Base-by-base conservation (phyloP, 2,888 invertebrate genomes). In the Drosophila meridiana region DNA sequence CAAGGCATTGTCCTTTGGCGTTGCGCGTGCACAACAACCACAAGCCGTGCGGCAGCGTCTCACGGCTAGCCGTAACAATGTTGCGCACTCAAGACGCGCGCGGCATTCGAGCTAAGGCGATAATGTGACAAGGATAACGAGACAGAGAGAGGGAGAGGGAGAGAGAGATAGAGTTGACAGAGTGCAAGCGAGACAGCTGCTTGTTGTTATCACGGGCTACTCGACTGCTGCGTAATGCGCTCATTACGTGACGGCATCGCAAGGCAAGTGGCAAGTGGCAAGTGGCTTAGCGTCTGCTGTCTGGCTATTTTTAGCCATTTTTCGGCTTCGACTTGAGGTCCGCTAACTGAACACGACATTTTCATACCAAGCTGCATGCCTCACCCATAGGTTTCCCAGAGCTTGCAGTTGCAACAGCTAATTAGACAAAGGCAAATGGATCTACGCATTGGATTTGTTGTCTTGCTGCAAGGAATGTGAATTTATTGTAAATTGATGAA, bases 41-140 rank as follows among this genome's bases (percentile, higher is more conserved):
- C 61, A 68, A 61, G 64, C 71, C 57, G 59, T 48, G 72, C 40
- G 72, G 56, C 73, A 61, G 14, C 45, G n/a, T 52, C 66, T 62
- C 50, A 38, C 59, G 73, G 78, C 83, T 84, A 73, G 75, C 75
- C 78, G 87, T 78, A 87, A 87, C 85, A 82, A 90, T 89, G 90
- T 87, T 76, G 77, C 90, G 79, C 80, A 80, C 85, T 82, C 80
- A 78, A 90, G 83, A 80, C 69, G 88, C 83, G 80, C 78, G 61
- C 73, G 80, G 90, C 76, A 87, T 87, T 83, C 52, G 73, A 80
- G 83, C 80, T 79, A 79, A 86, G 82, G 89, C 87, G 91, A 83
- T 89, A 89, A 89, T 91, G 90, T 86, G 91, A 83, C 91, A 89
- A 90, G 89, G 89, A 89, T 91, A 89, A 89, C 86, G 82, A 90